Conservation (phyloP, 2,113 vertebrate genomes). For the Zeus faber region DNA sequence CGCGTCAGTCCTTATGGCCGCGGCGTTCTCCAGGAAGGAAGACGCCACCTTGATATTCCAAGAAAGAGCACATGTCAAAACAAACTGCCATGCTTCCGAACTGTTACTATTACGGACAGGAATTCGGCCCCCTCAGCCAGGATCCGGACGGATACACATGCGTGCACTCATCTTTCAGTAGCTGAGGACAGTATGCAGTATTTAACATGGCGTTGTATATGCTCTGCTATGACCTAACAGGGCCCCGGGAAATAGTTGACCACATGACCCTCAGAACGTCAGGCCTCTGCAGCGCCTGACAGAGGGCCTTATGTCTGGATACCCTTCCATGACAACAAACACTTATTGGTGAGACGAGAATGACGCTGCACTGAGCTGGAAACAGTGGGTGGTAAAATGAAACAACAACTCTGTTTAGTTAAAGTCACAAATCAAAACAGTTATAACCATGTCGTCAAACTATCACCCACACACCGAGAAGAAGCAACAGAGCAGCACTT, state of each 20-base stretch:
- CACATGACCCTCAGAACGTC: slow-evolving; percentile 38
- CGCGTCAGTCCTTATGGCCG: no score
- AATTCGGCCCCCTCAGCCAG: background rate
- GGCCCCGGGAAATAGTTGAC: slow-evolving; percentile 61
- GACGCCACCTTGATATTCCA: background rate
- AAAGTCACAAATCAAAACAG: no score
- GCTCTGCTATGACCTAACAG: slow-evolving; percentile 50
- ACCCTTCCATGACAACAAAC: slow-evolving; percentile 20
- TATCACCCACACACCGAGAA: no score
- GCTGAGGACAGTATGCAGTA: slow-evolving; percentile 57
- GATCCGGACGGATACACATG: slow-evolving; percentile 16
- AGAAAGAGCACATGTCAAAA: slow-evolving; percentile 2
- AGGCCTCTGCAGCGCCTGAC: slow-evolving; percentile 9
- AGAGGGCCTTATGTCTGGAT: slow-evolving; percentile 12
- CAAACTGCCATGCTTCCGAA: background rate
- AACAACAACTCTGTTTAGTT: no score
- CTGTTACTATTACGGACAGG: slow-evolving; percentile 1
- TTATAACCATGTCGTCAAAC: no score
- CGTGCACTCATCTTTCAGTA: slow-evolving; percentile 24
- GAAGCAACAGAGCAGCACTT: no score
- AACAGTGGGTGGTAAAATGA: no score
- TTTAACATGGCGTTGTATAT: slow-evolving; percentile 63
- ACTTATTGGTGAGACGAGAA: background rate
- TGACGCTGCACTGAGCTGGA: background rate
- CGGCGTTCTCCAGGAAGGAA: background rate